Base-by-base conservation (phyloP, 2,113 vertebrate genomes). In the Syrrhaptes paradoxus region DNA sequence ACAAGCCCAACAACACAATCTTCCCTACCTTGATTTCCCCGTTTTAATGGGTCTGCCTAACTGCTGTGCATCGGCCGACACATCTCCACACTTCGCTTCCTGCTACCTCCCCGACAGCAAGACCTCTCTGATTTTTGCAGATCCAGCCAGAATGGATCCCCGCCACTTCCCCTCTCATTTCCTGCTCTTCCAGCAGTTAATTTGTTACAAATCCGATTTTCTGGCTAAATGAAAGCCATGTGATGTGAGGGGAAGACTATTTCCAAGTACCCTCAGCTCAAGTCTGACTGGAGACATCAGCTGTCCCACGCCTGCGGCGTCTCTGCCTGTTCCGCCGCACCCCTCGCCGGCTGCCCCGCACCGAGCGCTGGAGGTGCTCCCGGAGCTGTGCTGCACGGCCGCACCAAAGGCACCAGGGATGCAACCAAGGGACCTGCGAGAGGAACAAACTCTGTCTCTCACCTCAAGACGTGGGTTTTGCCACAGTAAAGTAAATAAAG, bases 321-420 rank as follows among this genome's bases (percentile, higher is more conserved):
- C 67, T 19, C 43, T 3, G 75, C 25, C 52, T 59, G 11, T 62
- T 48, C 75, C 5, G 36, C 31, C 2, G 1, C 61, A 10, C 19
- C 54, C 26, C 54, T 34, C 1, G 2, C 6, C 3, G 1, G 49
- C 13, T 22, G 0, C 41, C 34, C 73, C 46, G 2, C 4, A 13
- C 18, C 9, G 0, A 8, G 38, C 5, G 7, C 65, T 6, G 28
- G 3, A 6, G 0, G 1, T 11, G 59, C 58, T 71, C 55, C 88
- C 11, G 31, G 17, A 26, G 54, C 61, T 11, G 2, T 1, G 2
- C 28, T 3, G n/a, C 38, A 10, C 12, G 3, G 74, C 9, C 3
- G 34, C 81, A 59, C 28, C 49, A 7, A 65, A 62, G 41, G 41
- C 46, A 17, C 4, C 5, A 59, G 17, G 36, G n/a, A 28, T 6